Evolutionary conservation across 2,888 invertebrate genomes (phyloP).

Genomic region (Drepanosiphum platanoidis): DNA sequence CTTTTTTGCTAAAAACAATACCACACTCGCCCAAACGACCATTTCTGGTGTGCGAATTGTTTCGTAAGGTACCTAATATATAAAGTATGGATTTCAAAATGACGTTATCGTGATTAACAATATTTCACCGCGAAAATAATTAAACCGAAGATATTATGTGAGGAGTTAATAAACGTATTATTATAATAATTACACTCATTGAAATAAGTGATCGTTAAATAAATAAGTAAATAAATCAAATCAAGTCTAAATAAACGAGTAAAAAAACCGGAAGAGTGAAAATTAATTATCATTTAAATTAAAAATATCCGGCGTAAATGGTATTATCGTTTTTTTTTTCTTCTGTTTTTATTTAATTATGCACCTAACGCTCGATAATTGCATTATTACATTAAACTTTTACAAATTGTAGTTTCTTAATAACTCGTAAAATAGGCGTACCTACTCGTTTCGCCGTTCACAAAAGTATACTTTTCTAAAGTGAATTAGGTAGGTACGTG

Average conservation of each 20-base stretch:
- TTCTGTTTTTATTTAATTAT: conserved; percentile 12
- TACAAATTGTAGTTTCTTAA: background rate
- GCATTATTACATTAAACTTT: conserved; percentile 27
- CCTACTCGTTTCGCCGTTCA: no score
- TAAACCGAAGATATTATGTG: background rate
- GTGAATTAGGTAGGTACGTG: no score
- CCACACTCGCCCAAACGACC: no score
- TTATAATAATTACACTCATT: conserved; percentile 24
- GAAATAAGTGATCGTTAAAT: conserved; percentile 16
- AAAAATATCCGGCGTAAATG: background rate
- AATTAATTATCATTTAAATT: conserved; percentile 34
- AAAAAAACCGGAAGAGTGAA: conserved; percentile 1
- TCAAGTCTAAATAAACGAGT: no score
- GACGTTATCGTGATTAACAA: background rate
- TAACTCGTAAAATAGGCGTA: no score
- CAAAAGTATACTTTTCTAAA: no score
- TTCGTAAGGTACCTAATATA: no score
- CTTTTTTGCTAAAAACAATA: no score
- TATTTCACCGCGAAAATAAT: conserved; percentile 19
- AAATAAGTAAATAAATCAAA: conserved; percentile 4
- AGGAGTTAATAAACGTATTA: conserved; percentile 14
- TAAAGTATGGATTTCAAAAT: background rate
- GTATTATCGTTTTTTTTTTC: background rate
- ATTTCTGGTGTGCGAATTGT: no score
- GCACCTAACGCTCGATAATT: background rate